Evolutionary conservation across 2,888 invertebrate genomes (phyloP).

Genomic region (Dynastes grantii): DNA sequence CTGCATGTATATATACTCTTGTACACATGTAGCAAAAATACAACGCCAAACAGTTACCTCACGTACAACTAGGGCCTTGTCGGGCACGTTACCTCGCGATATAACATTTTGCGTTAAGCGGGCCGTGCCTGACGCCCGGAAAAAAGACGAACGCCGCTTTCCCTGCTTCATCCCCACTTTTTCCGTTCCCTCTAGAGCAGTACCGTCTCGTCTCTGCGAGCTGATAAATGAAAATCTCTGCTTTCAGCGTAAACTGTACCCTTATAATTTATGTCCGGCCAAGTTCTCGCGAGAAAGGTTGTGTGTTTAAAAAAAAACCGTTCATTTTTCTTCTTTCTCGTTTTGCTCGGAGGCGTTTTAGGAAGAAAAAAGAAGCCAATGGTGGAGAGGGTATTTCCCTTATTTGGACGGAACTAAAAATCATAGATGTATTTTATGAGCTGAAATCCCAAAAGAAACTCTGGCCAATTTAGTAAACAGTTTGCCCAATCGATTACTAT

Average conservation of each 20-base stretch:
- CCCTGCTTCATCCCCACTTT: neutral
- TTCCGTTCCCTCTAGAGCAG: no score
- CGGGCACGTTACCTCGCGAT: neutral
- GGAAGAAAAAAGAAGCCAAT: no score
- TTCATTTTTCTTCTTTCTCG: conserved; percentile 5
- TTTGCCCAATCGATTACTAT: no score
- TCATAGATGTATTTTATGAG: no score
- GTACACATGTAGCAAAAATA: neutral
- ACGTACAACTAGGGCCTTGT: no score
- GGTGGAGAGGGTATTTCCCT: no score
- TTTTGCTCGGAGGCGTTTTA: no score
- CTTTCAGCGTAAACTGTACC: conserved; percentile 36
- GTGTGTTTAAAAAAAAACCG: neutral
- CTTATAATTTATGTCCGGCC: conserved; percentile 29
- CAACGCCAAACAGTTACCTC: neutral
- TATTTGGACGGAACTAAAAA: no score
- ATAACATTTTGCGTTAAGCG: neutral
- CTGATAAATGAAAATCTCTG: conserved; percentile 38
- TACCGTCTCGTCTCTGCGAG: no score
- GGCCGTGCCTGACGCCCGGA: neutral
- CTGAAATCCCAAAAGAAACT: no score
- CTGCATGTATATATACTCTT: neutral
- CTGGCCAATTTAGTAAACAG: no score
- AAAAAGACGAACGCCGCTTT: conserved; percentile 1
- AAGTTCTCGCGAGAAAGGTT: conserved; percentile 23